phyloP scores from a whole-genome alignment of 2,113 vertebrate genomes.

The Apodemus speciosus region DNA sequence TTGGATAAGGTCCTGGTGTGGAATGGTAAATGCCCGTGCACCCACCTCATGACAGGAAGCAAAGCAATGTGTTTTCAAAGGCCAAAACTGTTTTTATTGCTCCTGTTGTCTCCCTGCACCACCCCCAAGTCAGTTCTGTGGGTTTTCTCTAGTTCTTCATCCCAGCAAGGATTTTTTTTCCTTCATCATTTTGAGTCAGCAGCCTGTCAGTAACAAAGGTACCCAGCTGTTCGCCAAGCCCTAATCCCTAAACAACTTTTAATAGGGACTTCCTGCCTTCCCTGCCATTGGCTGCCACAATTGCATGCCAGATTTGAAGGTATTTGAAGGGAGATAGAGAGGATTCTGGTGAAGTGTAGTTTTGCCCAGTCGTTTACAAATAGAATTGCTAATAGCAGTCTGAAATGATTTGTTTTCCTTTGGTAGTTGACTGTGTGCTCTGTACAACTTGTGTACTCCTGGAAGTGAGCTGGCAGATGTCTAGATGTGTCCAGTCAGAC shows the following conservation, averaged over 20 bases:
- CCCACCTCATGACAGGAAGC: conserved; percentile 49
- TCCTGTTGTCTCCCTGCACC: background rate
- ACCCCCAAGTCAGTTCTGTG: background rate
- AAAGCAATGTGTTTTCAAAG: conserved; percentile 71
- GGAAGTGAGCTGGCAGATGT: conserved; percentile 12
- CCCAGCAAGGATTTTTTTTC: conserved; percentile 39
- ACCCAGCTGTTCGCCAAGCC: conserved; percentile 59
- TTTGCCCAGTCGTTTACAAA: conserved; percentile 63
- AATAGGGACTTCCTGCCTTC: conserved; percentile 31
- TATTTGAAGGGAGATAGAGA: conserved; percentile 58
- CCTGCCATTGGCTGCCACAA: background rate
- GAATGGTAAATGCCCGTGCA: background rate
- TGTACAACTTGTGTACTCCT: background rate
- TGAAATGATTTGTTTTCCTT: conserved; percentile 55
- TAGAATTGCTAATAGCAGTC: conserved; percentile 46
- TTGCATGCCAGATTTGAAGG: conserved; percentile 5
- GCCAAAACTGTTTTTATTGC: conserved; percentile 43
- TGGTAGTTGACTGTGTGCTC: conserved; percentile 26
- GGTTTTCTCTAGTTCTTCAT: conserved; percentile 69
- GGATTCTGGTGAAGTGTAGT: conserved; percentile 22
- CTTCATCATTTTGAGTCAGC: conserved; percentile 55
- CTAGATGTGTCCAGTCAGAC: background rate
- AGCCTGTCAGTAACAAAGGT: conserved; percentile 40
- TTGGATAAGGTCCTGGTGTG: conserved; percentile 23
- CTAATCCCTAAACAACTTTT: conserved; percentile 62